These are phyloP conservation scores for Druon quercuslanigerum DNA, from an alignment of 1,140 invertebrate genomes.

Conservation along the genomic window DNA sequence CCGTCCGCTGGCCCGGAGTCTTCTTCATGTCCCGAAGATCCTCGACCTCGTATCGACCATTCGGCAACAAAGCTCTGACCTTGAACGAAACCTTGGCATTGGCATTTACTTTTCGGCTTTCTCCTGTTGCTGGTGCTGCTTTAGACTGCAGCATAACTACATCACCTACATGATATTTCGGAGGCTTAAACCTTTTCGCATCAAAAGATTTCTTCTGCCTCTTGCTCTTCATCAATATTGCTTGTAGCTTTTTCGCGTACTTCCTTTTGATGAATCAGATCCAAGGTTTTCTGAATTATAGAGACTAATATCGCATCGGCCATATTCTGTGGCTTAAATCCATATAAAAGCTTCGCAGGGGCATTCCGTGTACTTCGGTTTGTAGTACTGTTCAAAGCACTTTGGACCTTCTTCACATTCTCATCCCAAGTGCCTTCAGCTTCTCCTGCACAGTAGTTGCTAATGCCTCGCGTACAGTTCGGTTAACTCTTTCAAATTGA, in stretches of 20 bases:
- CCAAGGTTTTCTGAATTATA: conserved; percentile 38
- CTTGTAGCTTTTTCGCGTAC: conserved; percentile 33
- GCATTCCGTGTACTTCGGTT: conserved; percentile 48
- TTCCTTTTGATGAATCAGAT: conserved; percentile 39
- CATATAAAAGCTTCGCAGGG: conserved; percentile 57
- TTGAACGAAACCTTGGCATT: conserved; percentile 55
- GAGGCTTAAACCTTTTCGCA: conserved; percentile 34
- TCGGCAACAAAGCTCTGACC: conserved; percentile 52
- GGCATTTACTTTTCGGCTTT: conserved; percentile 44
- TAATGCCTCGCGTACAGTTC: too few species aligned
- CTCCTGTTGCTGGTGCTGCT: conserved; percentile 37
- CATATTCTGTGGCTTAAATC: conserved; percentile 41
- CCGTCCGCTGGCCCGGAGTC: neutral
- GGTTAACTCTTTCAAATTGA: too few species aligned
- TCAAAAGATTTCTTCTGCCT: conserved; percentile 41
- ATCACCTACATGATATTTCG: conserved; percentile 41
- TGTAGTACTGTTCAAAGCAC: conserved; percentile 46
- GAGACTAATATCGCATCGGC: conserved; percentile 38
- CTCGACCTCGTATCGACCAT: conserved; percentile 58
- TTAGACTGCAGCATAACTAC: conserved; percentile 44
- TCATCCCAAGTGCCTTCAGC: conserved; percentile 39
- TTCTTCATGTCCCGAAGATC: too few species aligned
- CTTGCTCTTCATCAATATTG: conserved; percentile 30
- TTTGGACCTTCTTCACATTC: conserved; percentile 50
- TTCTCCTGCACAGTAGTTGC: conserved; percentile 35